Conservation (phyloP, 2,888 invertebrate species). For the Orchesella flavescens region DNA sequence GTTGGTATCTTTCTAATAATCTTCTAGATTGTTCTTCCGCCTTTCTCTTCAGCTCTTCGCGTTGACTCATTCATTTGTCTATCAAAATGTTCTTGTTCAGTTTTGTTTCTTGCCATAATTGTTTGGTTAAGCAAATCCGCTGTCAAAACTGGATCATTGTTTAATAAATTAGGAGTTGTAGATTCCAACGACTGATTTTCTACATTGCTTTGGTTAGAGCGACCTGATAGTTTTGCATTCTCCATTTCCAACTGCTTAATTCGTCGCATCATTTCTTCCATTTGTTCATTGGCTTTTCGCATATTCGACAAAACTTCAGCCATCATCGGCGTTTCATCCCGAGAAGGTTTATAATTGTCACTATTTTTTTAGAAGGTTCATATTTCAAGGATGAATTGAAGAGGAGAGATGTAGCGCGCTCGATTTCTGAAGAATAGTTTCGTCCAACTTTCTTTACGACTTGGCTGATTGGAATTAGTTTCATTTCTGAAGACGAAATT, state of each 20-base stretch:
- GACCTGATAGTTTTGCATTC: too few species aligned
- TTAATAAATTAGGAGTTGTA: too few species aligned
- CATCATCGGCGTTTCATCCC: neutral
- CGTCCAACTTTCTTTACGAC: slow-evolving; percentile 22
- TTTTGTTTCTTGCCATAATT: too few species aligned
- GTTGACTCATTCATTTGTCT: too few species aligned
- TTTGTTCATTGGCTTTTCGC: neutral
- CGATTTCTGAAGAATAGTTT: slow-evolving; percentile 28
- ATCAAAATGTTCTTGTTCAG: too few species aligned
- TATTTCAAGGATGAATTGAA: slow-evolving; percentile 38
- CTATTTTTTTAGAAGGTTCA: neutral
- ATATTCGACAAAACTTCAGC: neutral
- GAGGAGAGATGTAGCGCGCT: slow-evolving; percentile 25
- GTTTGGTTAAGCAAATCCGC: too few species aligned
- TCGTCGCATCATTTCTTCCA: neutral
- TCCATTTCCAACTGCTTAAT: neutral
- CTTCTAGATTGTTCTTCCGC: too few species aligned
- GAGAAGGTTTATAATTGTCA: slow-evolving; percentile 12
- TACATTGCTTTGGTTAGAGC: too few species aligned
- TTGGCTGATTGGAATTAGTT: slow-evolving; percentile 40
- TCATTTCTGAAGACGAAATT: slow-evolving; percentile 26
- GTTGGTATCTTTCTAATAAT: too few species aligned
- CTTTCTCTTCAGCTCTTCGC: too few species aligned
- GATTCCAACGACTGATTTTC: too few species aligned
- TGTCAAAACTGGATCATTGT: too few species aligned